A percentile compares a stretch with the other conserved stretches of the same genome.
phyloP scores from a whole-genome alignment of 2,888 invertebrate genomes.

The Ophioninae sp. region DNA sequence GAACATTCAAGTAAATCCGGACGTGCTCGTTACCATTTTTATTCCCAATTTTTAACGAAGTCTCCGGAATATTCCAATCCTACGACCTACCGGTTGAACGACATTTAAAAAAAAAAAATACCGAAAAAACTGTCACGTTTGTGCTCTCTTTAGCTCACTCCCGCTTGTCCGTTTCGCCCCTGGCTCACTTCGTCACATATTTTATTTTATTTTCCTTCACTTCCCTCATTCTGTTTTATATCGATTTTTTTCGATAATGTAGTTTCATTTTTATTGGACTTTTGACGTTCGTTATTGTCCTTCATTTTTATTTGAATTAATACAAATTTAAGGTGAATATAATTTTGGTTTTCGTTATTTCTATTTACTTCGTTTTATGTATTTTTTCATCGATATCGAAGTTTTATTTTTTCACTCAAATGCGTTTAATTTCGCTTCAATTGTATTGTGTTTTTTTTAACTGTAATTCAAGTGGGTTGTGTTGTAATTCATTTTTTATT shows the following conservation, averaged over 20 bases:
- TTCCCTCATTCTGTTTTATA: no score
- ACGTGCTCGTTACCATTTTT: constrained; percentile 61
- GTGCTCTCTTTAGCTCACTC: background rate
- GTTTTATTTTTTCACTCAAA: background rate
- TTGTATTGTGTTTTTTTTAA: background rate
- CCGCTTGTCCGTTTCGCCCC: background rate
- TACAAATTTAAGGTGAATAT: background rate
- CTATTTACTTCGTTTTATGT: background rate
- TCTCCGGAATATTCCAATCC: constrained; percentile 33
- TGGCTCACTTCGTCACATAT: background rate
- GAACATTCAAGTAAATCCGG: constrained; percentile 38
- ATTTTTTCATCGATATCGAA: background rate
- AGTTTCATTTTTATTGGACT: no score
- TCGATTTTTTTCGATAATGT: no score
- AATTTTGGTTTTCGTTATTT: background rate
- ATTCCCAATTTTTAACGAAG: constrained; percentile 62
- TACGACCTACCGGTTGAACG: constrained; percentile 19
- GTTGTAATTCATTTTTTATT: background rate
- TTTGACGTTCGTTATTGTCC: no score
- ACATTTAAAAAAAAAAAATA: constrained; percentile 16
- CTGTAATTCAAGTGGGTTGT: no score
- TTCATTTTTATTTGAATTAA: background rate
- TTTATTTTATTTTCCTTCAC: background rate
- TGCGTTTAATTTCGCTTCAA: background rate
- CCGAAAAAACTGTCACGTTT: background rate